phyloP scores from a whole-genome alignment of 2,797 vertebrate genomes.

The Rhinophrynus dorsalis region DNA sequence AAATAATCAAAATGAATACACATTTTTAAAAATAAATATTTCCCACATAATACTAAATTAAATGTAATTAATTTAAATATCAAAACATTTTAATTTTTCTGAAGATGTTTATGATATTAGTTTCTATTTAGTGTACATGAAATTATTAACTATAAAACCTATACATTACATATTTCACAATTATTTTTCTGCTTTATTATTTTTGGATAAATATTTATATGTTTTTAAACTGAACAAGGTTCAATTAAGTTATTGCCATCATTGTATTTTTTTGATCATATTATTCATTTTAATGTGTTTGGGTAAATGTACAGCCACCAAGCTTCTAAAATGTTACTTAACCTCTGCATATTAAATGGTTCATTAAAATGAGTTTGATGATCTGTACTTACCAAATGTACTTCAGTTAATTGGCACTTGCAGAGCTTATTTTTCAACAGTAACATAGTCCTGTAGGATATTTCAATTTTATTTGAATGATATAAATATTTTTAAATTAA shows the following conservation, averaged over 20 bases:
- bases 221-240: too few species aligned
- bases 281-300: neutral
- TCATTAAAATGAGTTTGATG: neutral
- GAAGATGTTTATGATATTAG: too few species aligned
- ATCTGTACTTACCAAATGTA: neutral
- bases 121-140: too few species aligned
- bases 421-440: neutral
- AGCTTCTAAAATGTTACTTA: neutral
- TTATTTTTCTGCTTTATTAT: too few species aligned
- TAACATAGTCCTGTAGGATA: neutral
- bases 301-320: neutral
- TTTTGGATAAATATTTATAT: too few species aligned
- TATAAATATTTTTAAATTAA: neutral
- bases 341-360: constrained; percentile 4
- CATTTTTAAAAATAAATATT: too few species aligned
- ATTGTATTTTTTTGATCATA: neutral
- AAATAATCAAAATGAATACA: too few species aligned
- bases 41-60: too few species aligned
- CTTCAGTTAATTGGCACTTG: constrained; percentile 5
- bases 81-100: too few species aligned
- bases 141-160: too few species aligned
- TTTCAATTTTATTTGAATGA: constrained; percentile 4
- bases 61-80: too few species aligned
- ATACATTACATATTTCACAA: too few species aligned
- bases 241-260: neutral